A percentile compares a stretch with the other conserved stretches of the same genome.
phyloP scores from a whole-genome alignment of 2,113 vertebrate genomes.

The Anarhynchus alexandrinus region DNA sequence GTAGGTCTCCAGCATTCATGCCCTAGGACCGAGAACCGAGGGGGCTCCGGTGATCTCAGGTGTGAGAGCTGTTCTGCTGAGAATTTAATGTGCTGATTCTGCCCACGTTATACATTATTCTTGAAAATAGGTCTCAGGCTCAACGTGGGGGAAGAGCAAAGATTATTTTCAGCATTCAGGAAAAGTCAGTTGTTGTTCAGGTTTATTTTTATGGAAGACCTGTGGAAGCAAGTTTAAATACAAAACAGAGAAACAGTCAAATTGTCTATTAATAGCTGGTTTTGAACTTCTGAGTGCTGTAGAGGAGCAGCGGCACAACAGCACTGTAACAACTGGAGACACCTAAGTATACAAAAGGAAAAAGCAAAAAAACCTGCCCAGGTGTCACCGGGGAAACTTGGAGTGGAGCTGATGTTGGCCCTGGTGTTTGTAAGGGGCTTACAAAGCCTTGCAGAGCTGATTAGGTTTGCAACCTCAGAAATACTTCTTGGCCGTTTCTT shows the following conservation, averaged over 20 bases:
- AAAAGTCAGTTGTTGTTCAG: background rate
- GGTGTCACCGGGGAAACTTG: background rate
- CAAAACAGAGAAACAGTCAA: rapidly evolving
- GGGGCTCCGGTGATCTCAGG: rapidly evolving
- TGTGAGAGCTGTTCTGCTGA: background rate
- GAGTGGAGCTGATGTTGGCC: background rate
- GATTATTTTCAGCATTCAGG: background rate
- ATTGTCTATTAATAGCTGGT: background rate
- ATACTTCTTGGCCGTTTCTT: background rate
- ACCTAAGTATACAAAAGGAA: too few species aligned
- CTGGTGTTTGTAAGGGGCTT: background rate
- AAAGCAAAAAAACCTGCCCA: background rate
- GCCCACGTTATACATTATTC: background rate
- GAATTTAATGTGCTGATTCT: background rate
- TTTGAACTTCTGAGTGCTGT: background rate
- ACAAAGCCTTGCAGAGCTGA: background rate
- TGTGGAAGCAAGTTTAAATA: background rate
- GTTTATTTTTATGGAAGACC: background rate
- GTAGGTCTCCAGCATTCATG: background rate
- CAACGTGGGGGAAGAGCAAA: background rate
- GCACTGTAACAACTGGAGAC: too few species aligned
- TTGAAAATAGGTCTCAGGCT: background rate
- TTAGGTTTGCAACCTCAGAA: background rate
- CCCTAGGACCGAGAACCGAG: background rate
- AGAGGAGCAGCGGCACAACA: background rate